Percentiles rank a stretch among this genome's conserved stretches.
Evolutionary conservation across 2,888 invertebrate species (phyloP).

Genomic region (Melinaea marsaeus): DNA sequence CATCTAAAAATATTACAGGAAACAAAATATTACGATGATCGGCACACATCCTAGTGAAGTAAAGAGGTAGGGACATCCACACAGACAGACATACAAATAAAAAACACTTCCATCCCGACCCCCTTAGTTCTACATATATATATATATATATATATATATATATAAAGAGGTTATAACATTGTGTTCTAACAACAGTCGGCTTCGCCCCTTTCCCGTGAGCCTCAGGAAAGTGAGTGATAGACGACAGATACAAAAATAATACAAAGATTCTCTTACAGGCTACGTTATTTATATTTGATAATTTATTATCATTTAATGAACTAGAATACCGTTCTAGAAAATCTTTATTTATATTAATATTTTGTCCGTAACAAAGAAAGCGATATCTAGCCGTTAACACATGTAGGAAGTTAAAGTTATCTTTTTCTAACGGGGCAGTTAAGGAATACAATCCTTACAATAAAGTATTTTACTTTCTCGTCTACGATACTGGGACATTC

Average conservation of each 20-base stretch:
- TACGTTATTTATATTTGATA: constrained; percentile 18
- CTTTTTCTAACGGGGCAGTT: constrained; percentile 4
- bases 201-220: constrained; percentile 52
- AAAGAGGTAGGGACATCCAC: constrained; percentile 33
- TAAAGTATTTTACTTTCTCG: constrained; percentile 7
- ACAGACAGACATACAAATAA: constrained; percentile 30
- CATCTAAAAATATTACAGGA: constrained; percentile 13
- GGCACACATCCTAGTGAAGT: constrained; percentile 31
- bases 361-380: constrained; percentile 21
- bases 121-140: constrained; percentile 26
- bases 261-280: constrained; percentile 34
- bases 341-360: constrained; percentile 4
- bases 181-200: constrained; percentile 41
- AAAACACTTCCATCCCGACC: constrained; percentile 39
- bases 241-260: constrained; percentile 55
- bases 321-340: constrained; percentile 11
- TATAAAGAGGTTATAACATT: constrained; percentile 34
- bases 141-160: background rate
- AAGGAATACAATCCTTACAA: constrained; percentile 6
- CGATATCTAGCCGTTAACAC: constrained; percentile 11
- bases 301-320: constrained; percentile 19
- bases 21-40: constrained; percentile 15
- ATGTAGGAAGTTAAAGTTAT: background rate
- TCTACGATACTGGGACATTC: constrained; percentile 16
- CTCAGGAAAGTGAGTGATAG: constrained; percentile 43